Conservation (phyloP, 1,140 invertebrate genomes). For the Hypsibius dujardini region DNA sequence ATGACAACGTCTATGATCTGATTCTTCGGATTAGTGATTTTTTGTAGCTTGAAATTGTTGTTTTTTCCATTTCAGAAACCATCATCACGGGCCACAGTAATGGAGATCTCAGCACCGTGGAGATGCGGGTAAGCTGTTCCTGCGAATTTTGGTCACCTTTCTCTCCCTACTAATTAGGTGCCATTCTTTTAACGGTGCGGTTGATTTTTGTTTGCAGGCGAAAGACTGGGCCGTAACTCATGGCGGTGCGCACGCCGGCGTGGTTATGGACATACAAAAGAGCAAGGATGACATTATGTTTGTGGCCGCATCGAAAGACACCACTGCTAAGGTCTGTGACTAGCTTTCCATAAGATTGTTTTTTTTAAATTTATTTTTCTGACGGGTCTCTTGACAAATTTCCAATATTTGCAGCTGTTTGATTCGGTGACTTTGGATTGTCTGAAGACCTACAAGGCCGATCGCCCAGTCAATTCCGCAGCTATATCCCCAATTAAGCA, state of each 20-base stretch:
- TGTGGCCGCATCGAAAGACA: conserved; percentile 84
- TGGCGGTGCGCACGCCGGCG: conserved; percentile 51
- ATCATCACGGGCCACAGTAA: conserved; percentile 85
- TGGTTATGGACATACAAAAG: conserved; percentile 88
- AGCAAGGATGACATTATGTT: conserved; percentile 85
- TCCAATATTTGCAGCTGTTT: conserved; percentile 44
- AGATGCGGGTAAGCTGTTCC: conserved; percentile 50
- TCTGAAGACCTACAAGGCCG: conserved; percentile 85
- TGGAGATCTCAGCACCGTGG: conserved; percentile 75
- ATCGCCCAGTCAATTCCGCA: conserved; percentile 86
- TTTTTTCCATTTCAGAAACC: conserved; percentile 38
- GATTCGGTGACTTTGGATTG: conserved; percentile 63
- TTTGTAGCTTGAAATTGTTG: too few relatives aligned
- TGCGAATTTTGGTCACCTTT: background rate
- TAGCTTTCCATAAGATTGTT: too few relatives aligned
- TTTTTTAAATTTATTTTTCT: background rate
- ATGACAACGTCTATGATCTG: too few relatives aligned
- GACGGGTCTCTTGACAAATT: conserved; percentile 17
- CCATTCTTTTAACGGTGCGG: too few relatives aligned
- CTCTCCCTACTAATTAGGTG: too few relatives aligned
- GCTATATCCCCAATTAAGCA: conserved; percentile 79
- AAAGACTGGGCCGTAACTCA: conserved; percentile 13
- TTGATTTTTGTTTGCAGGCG: conserved; percentile 17
- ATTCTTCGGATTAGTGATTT: too few relatives aligned
- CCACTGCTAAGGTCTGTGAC: conserved; percentile 53